phyloP scores from a whole-genome alignment of 2,888 invertebrate species.

The Cacoxenus indagator region DNA sequence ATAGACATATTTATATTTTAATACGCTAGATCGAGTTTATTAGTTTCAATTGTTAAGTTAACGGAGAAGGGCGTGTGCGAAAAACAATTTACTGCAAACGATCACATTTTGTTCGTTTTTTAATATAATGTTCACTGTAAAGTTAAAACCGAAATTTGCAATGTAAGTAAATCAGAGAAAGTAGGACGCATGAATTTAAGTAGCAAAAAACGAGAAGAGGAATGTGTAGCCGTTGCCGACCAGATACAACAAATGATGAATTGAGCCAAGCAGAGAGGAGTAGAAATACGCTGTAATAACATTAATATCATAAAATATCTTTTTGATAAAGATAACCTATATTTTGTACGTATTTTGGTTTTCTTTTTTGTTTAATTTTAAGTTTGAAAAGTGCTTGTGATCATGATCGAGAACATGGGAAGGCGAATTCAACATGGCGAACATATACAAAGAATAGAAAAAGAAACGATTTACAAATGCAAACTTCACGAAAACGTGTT shows the following conservation, averaged over 20 bases:
- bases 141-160: too few relatives aligned
- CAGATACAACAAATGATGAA: background rate
- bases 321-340: slow-evolving; percentile 48
- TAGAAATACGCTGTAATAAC: background rate
- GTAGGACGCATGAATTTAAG: too few relatives aligned
- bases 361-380: slow-evolving; percentile 22
- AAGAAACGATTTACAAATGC: slow-evolving; percentile 44
- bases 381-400: slow-evolving; percentile 36
- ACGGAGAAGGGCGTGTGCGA: background rate
- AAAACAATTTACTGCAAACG: background rate
- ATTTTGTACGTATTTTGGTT: slow-evolving; percentile 48
- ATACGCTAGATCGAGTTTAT: slow-evolving; percentile 16
- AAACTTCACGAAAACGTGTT: slow-evolving; percentile 3
- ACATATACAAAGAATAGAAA: slow-evolving; percentile 41
- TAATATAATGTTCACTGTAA: too few relatives aligned
- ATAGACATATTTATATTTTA: slow-evolving; percentile 1
- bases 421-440: slow-evolving; percentile 30
- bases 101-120: too few relatives aligned
- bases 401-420: slow-evolving; percentile 29
- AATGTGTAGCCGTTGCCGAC: background rate
- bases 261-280: background rate
- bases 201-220: background rate
- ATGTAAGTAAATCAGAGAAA: too few relatives aligned
- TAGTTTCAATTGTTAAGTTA: slow-evolving; percentile 19
- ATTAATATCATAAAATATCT: background rate